Percentiles rank a stretch among this genome's conserved stretches.
phyloP scores from a whole-genome alignment of 2,113 vertebrate species.

The Gopherus flavomarginatus region DNA sequence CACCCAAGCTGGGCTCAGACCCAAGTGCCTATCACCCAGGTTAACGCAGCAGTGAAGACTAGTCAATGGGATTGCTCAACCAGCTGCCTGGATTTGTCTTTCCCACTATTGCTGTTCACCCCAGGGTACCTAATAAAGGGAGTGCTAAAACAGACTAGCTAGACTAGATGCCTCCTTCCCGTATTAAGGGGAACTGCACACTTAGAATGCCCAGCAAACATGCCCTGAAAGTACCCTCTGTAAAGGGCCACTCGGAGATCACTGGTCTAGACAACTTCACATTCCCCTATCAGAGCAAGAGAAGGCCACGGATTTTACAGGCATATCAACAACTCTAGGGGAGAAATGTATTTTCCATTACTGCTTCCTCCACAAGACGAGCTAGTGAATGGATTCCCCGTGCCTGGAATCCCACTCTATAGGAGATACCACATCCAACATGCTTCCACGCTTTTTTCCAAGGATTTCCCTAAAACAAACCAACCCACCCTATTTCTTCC shows the following conservation, averaged over 20 bases:
- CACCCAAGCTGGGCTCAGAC: background rate
- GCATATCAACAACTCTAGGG: background rate
- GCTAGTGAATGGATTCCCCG: no score
- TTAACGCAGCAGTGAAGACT: background rate
- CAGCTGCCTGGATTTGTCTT: background rate
- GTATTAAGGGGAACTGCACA: background rate
- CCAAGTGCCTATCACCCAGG: background rate
- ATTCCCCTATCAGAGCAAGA: background rate
- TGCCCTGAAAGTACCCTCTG: background rate
- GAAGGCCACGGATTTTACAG: background rate
- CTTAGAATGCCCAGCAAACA: background rate
- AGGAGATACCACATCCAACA: accelerated
- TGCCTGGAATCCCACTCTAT: background rate
- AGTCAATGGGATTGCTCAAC: background rate
- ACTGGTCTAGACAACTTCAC: background rate
- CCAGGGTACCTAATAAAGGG: background rate
- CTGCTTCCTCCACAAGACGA: background rate
- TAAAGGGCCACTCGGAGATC: background rate
- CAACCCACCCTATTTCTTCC: background rate
- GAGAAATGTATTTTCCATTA: background rate
- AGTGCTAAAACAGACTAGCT: background rate
- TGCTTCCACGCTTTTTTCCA: background rate
- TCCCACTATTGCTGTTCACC: background rate
- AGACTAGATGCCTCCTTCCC: background rate
- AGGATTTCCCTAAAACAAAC: background rate